Percentiles rank a stretch among this genome's conserved stretches.
phyloP scores from a whole-genome alignment of 2,113 vertebrate species.

The Sturnira hondurensis region DNA sequence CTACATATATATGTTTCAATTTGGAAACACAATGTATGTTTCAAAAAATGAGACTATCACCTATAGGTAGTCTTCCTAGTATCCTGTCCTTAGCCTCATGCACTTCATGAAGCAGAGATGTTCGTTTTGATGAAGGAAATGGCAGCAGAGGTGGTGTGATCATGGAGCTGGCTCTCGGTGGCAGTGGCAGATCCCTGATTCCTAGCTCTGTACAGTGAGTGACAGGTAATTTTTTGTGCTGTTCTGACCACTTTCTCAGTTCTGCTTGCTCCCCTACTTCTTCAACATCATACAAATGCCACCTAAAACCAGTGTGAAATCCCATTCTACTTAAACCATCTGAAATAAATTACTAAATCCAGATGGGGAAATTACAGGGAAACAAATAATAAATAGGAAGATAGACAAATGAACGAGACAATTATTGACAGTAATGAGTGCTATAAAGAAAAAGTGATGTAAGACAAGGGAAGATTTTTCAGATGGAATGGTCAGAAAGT shows the following conservation, averaged over 20 bases:
- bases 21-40: background rate
- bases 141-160: background rate
- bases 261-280: background rate
- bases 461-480: background rate
- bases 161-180: background rate
- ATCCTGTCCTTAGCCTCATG: background rate
- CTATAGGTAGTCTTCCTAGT: background rate
- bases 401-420: background rate
- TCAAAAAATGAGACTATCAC: background rate
- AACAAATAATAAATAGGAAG: background rate
- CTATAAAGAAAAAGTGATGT: background rate
- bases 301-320: background rate
- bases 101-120: background rate
- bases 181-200: background rate
- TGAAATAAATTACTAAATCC: background rate
- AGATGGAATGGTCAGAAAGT: background rate
- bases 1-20: background rate
- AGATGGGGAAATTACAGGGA: background rate
- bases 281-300: background rate
- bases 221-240: background rate
- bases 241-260: background rate
- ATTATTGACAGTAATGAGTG: background rate
- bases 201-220: background rate
- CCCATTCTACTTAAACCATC: background rate
- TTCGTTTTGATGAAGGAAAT: background rate